These are phyloP conservation scores for Scatophagus argus DNA, from an alignment of 2,113 vertebrate species.

Conservation along the genomic window DNA sequence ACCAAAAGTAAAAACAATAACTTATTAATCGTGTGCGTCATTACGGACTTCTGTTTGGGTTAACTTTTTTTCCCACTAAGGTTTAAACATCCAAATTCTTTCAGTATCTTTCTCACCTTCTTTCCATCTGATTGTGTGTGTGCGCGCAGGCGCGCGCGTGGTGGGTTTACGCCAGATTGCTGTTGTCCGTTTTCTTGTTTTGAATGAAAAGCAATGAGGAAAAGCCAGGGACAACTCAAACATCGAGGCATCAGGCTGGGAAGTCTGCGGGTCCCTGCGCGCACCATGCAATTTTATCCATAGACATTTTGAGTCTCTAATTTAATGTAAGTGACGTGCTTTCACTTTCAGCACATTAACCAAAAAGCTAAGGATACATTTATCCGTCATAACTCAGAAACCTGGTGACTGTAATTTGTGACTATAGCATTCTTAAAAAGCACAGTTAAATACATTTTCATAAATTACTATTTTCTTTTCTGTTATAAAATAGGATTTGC, in stretches of 20 bases:
- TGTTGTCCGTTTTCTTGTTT: slow-evolving; percentile 70
- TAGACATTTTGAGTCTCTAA: background rate
- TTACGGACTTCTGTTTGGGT: slow-evolving; percentile 54
- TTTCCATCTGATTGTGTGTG: slow-evolving; percentile 23
- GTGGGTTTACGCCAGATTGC: slow-evolving; percentile 66
- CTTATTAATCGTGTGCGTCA: slow-evolving; percentile 52
- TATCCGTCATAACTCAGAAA: background rate
- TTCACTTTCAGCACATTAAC: background rate
- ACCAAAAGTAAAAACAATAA: slow-evolving; percentile 15
- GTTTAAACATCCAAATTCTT: slow-evolving; percentile 59
- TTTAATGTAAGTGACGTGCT: background rate
- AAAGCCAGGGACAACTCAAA: slow-evolving; percentile 42
- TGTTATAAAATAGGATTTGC: background rate
- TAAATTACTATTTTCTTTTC: background rate
- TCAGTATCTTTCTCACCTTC: slow-evolving; percentile 13
- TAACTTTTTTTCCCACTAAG: slow-evolving; percentile 67
- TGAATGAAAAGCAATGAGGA: slow-evolving; percentile 52
- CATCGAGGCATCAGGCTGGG: slow-evolving; percentile 18
- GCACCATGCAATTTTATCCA: background rate
- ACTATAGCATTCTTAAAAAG: background rate
- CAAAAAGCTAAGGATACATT: background rate
- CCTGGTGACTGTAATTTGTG: background rate
- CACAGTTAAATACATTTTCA: background rate
- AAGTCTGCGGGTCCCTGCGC: slow-evolving; percentile 31
- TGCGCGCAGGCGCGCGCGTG: slow-evolving; percentile 17